These are phyloP conservation scores for Oncorhynchus gorbuscha DNA, from an alignment of 2,113 vertebrate species.

Conservation along the genomic window DNA sequence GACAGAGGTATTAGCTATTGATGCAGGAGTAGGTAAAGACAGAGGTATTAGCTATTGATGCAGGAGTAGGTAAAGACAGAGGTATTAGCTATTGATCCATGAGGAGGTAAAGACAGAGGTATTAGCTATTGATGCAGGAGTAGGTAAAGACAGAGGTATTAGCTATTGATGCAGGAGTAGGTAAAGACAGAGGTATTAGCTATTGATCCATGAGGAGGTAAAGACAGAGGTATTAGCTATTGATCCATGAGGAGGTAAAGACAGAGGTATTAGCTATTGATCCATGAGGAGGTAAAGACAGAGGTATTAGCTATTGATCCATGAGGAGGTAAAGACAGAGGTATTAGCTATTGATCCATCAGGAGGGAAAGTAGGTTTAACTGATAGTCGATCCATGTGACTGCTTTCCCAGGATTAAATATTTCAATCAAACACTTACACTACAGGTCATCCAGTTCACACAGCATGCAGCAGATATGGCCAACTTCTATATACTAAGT, in stretches of 20 bases:
- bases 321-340: neutral
- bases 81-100: neutral
- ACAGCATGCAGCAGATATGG: neutral
- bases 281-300: too few relatives aligned
- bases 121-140: neutral
- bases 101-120: too few relatives aligned
- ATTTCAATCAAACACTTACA: constrained; percentile 24
- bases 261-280: too few relatives aligned
- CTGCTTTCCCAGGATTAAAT: constrained; percentile 16
- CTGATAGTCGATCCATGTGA: constrained; percentile 28
- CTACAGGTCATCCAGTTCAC: constrained; percentile 13
- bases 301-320: neutral
- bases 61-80: too few relatives aligned
- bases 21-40: neutral
- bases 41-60: too few relatives aligned
- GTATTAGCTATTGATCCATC: neutral
- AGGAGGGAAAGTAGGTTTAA: constrained; percentile 25
- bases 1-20: neutral
- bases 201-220: neutral
- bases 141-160: too few relatives aligned
- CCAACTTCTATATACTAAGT: neutral
- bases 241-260: neutral
- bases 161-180: too few relatives aligned
- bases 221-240: neutral
- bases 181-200: neutral